phyloP scores from a whole-genome alignment of 1,140 invertebrate genomes.

The Drosophila equinoxialis region DNA sequence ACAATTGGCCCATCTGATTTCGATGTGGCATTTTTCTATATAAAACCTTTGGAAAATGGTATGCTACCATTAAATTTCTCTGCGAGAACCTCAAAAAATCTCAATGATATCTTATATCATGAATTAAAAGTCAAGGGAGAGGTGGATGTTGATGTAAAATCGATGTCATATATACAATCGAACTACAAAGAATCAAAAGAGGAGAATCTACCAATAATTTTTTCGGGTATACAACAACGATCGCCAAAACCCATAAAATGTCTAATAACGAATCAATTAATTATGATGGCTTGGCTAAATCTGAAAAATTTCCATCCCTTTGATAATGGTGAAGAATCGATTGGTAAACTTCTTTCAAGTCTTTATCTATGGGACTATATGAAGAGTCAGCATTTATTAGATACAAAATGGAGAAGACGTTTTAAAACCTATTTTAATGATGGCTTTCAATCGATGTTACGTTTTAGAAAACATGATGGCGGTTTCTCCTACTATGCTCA shows the following conservation, averaged over 20 bases:
- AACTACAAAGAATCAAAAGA: background rate
- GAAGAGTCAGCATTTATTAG: background rate
- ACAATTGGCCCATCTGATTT: background rate
- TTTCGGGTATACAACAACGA: background rate
- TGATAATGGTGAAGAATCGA: conserved; percentile 36
- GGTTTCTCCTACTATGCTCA: conserved; percentile 19
- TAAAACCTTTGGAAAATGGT: background rate
- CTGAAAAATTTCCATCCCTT: background rate
- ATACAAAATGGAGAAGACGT: background rate
- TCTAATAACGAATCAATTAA: background rate
- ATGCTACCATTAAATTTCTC: background rate
- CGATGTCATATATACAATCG: background rate
- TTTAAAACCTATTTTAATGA: conserved; percentile 17
- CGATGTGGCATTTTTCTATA: background rate
- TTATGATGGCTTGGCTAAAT: background rate
- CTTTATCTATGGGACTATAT: conserved; percentile 27
- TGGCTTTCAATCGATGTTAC: conserved; percentile 34
- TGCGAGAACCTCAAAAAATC: background rate
- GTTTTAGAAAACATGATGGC: background rate
- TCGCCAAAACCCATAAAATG: conserved; percentile 12
- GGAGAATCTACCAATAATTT: background rate
- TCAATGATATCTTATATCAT: background rate
- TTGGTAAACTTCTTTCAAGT: conserved; percentile 30
- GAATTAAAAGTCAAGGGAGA: background rate
- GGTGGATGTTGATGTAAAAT: no score